A percentile compares a stretch with the other conserved stretches of the same genome.
Conservation (phyloP, 1,140 invertebrate genomes). For the Temnothorax curvispinosus region DNA sequence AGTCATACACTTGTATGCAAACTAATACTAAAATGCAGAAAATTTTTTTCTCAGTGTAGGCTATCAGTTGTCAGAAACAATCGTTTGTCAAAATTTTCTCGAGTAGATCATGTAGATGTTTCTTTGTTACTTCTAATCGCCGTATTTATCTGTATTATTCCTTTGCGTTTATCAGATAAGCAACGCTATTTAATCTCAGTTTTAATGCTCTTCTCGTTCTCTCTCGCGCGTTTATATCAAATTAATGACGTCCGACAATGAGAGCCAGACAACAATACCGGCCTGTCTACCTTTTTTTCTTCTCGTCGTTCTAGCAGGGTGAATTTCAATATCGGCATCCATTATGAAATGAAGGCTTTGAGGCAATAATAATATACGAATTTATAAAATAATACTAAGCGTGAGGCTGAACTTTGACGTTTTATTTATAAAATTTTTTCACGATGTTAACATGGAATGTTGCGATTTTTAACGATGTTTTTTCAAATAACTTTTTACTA, state of each 20-base stretch:
- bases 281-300: slow-evolving; percentile 21
- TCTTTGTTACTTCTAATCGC: not conserved
- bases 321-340: slow-evolving; percentile 46
- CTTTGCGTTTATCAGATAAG: slow-evolving; percentile 9
- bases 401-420: not conserved
- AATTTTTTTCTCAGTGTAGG: no score
- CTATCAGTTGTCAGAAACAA: not conserved
- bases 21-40: no score
- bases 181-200: slow-evolving; percentile 21
- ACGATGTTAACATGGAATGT: not conserved
- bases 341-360: slow-evolving; percentile 35
- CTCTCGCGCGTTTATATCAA: slow-evolving; percentile 17
- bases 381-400: not conserved
- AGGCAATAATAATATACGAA: slow-evolving; percentile 27
- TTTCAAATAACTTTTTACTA: not conserved
- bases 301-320: slow-evolving; percentile 7
- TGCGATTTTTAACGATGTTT: not conserved
- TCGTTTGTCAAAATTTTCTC: not conserved
- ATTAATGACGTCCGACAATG: slow-evolving; percentile 52
- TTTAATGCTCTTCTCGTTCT: slow-evolving; percentile 15
- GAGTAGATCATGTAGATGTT: not conserved
- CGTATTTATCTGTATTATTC: slow-evolving; percentile 13
- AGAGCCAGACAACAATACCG: slow-evolving; percentile 45
- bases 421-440: not conserved
- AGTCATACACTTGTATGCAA: no score